Evolutionary conservation across 1,140 invertebrate genomes (phyloP).

Genomic region (Ditylenchus dipsaci): DNA sequence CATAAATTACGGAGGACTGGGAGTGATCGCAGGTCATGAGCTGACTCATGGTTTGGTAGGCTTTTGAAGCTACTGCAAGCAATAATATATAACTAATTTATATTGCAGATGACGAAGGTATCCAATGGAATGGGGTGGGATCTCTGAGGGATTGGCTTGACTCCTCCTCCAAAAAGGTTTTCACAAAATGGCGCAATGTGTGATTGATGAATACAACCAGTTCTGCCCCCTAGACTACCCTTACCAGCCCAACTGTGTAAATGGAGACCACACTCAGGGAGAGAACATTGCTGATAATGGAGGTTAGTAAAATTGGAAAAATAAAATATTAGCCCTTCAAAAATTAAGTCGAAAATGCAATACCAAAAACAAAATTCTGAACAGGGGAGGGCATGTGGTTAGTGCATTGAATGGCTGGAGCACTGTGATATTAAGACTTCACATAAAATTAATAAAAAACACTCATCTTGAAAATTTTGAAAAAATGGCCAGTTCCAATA

Average conservation of each 20-base stretch:
- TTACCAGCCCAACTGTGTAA: conserved; percentile 41
- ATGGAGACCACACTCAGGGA: conserved; percentile 60
- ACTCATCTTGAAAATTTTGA: too few species aligned
- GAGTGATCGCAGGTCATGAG: conserved; percentile 65
- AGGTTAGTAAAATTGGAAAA: conserved; percentile 6
- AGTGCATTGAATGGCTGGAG: too few species aligned
- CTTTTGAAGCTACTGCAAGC: background rate
- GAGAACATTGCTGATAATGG: conserved; percentile 63
- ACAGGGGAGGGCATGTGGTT: too few species aligned
- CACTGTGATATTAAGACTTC: too few species aligned
- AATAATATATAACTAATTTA: background rate
- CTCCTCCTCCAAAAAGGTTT: conserved; percentile 28
- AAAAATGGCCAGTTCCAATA: too few species aligned
- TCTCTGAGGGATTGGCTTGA: conserved; percentile 46
- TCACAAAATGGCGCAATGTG: conserved; percentile 42
- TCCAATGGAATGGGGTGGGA: conserved; percentile 45
- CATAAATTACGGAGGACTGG: conserved; percentile 64
- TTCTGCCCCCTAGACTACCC: conserved; percentile 38
- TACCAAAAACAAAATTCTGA: too few species aligned
- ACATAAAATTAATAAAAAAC: too few species aligned
- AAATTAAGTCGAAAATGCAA: too few species aligned
- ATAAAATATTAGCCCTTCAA: background rate
- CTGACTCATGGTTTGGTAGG: conserved; percentile 61
- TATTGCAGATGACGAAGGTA: conserved; percentile 39
- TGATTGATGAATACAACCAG: conserved; percentile 44